These are phyloP conservation scores for Procambarus virginalis DNA, from an alignment of 1,140 invertebrate species.

Conservation along the genomic window DNA sequence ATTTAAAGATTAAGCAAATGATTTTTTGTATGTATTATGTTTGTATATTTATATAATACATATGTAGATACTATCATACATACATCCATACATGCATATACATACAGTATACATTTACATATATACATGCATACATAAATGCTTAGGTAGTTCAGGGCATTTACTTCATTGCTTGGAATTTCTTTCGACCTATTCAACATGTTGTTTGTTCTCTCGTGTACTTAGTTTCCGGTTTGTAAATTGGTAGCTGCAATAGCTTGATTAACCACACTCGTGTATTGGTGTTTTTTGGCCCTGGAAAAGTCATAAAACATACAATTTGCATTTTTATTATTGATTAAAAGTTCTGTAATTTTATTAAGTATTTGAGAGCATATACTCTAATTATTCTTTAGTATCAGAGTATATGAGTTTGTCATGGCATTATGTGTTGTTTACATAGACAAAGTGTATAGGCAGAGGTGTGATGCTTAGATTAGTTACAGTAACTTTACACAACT, in stretches of 20 bases:
- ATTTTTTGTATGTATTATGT: not conserved
- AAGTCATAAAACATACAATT: not conserved
- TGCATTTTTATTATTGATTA: slow-evolving; percentile 15
- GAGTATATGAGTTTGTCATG: slow-evolving; percentile 5
- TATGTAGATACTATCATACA: not conserved
- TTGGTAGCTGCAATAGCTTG: not conserved
- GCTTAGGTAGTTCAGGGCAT: not conserved
- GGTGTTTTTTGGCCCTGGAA: not conserved
- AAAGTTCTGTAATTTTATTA: slow-evolving; percentile 2
- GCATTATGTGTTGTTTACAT: slow-evolving; percentile 26
- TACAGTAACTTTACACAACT: slow-evolving; percentile 1
- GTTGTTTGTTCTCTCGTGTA: not conserved
- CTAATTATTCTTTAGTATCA: not conserved
- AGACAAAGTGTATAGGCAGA: slow-evolving; percentile 24
- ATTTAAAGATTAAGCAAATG: not conserved
- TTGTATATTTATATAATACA: not conserved
- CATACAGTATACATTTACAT: not conserved
- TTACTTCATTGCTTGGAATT: not conserved
- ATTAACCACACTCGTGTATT: not conserved
- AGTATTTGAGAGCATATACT: not conserved
- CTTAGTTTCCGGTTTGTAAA: not conserved
- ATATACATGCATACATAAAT: not conserved
- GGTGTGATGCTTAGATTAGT: slow-evolving; percentile 29
- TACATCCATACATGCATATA: not conserved
- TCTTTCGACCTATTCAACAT: not conserved